These are phyloP conservation scores for Dendropsophus ebraccatus DNA, from an alignment of 2,113 vertebrate species.

Conservation along the genomic window DNA sequence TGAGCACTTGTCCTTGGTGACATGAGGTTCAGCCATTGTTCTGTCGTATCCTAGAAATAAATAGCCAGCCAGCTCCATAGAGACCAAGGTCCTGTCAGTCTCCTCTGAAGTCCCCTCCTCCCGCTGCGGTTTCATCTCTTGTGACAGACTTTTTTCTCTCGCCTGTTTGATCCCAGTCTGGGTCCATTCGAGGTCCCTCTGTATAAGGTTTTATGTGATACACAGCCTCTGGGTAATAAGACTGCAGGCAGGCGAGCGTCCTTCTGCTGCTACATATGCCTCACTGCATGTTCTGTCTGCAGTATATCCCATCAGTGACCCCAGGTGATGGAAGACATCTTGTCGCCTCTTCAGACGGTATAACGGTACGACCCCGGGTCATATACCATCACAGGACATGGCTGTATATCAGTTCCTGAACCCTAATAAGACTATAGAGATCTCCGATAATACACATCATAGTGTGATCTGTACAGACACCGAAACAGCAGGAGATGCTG, in stretches of 20 bases:
- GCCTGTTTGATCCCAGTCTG: neutral
- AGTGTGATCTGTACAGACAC: no score
- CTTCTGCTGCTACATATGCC: neutral
- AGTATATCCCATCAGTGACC: neutral
- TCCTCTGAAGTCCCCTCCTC: neutral
- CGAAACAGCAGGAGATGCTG: neutral
- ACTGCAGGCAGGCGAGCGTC: neutral
- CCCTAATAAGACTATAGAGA: no score
- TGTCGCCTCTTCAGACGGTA: neutral
- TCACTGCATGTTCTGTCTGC: neutral
- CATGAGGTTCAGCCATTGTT: neutral
- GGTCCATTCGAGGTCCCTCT: neutral
- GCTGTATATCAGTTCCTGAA: no score
- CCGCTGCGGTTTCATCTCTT: neutral
- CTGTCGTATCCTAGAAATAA: constrained; percentile 4
- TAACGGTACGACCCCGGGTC: no score
- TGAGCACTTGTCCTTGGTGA: constrained; percentile 7
- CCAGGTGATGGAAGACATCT: neutral
- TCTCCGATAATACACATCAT: no score
- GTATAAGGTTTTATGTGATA: neutral
- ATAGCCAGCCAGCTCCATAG: neutral
- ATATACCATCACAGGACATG: no score
- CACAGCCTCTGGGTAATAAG: neutral
- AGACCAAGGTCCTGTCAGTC: neutral
- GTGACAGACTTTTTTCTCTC: constrained; percentile 5